phyloP scores from a whole-genome alignment of 2,113 vertebrate genomes.

The Typhlomys cinereus region DNA sequence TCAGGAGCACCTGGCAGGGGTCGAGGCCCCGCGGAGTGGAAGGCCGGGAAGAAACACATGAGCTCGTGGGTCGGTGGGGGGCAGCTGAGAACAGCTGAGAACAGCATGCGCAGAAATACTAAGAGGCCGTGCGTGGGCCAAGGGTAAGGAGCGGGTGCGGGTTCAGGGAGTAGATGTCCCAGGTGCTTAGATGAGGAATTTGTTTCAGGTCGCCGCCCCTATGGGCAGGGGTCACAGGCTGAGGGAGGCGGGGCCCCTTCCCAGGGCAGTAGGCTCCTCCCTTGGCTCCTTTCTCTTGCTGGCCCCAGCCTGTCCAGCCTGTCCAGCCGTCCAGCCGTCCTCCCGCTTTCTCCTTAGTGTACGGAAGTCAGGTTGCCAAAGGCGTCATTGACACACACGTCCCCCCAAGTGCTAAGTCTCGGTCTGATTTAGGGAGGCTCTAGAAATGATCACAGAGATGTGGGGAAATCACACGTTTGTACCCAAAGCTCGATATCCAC shows the following conservation, averaged over 20 bases:
- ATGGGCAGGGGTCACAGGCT: too few relatives aligned
- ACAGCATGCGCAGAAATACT: background rate
- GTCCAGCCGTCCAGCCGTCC: too few relatives aligned
- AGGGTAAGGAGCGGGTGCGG: background rate
- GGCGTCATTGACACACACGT: background rate
- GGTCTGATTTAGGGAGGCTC: background rate
- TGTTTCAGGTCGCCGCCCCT: background rate
- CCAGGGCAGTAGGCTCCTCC: background rate
- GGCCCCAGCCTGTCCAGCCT: background rate
- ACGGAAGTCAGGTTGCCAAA: too few relatives aligned
- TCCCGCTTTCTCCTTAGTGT: too few relatives aligned
- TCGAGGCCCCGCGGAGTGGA: background rate
- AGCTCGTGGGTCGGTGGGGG: background rate
- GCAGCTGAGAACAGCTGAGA: background rate
- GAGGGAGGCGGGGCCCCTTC: too few relatives aligned
- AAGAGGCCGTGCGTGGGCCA: background rate
- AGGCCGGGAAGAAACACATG: background rate
- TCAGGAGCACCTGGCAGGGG: too few relatives aligned
- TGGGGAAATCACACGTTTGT: too few relatives aligned
- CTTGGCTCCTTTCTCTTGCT: background rate
- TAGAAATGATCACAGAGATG: too few relatives aligned
- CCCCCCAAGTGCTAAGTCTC: background rate
- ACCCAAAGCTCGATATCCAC: too few relatives aligned
- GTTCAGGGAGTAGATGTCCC: background rate
- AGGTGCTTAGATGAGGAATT: background rate